Evolutionary conservation across 2,113 vertebrate species (phyloP), one percentile per base, ranked within the genome.

Genomic region (Scortum barcoo): DNA sequence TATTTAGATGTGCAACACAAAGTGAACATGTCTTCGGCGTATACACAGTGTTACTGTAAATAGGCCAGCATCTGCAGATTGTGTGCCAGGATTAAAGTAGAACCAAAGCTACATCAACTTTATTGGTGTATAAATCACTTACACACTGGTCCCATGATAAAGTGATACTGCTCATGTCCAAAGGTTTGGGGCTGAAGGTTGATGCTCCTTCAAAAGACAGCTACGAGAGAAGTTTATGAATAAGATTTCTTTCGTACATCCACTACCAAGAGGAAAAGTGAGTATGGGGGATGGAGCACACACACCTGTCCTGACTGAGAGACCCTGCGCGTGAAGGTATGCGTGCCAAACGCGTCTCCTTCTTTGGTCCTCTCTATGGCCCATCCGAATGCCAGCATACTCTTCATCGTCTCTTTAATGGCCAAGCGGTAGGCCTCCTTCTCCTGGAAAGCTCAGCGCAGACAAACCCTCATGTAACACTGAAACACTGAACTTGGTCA

Each of bases 361-460:
- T 97, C 97, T 24, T 96, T 95, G 0, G 96, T 97, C 28, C 97
- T 96, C 88, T 97, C 97, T 75, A 99, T 96, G 13, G 94, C 93
- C 97, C 98, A 99, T 4, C 97, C 97, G 94, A 98, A 97, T 0
- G 96, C 96, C 91, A 99, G 84, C 97, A 99, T 99, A 4, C 95
- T 98, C 89, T 97, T 99, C 24, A 99, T 89, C 0, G 97, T 98
- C 83, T 98, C 97, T 91, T 98, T 99, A 87, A 98, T 98, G 66
- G 96, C 96, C 95, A 95, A 97, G 38, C 97, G 96, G 91, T 98
- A 99, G 42, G 96, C 95, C 92, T 99, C 98, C 92, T 99, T 99
- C 84, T 99, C 98, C 98, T 99, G 87, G 20, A 74, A 22, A 58
- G 60, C 22, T 7, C 42, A 61, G 84, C 36, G 53, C 10, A 12